Evolutionary conservation across 1,140 invertebrate genomes (phyloP).

Genomic region (Eurosta solidaginis): DNA sequence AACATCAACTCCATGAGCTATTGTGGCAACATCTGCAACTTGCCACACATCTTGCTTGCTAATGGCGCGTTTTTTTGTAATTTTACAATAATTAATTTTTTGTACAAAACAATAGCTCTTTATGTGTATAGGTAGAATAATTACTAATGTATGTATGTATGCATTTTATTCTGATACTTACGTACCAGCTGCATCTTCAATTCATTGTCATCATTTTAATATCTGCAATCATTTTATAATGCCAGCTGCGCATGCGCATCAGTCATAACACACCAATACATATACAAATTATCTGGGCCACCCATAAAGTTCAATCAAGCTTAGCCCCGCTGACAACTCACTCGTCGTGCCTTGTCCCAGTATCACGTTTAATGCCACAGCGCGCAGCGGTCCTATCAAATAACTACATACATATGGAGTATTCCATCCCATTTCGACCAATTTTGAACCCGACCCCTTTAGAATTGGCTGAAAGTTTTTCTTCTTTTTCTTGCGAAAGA

Average conservation of each 20-base stretch:
- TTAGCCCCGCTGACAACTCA: neutral
- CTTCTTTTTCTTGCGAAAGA: no score
- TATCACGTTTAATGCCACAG: neutral
- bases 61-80: neutral
- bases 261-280: neutral
- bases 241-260: constrained; percentile 23
- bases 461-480: no score
- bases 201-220: constrained; percentile 37
- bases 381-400: no score
- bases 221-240: constrained; percentile 34
- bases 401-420: no score
- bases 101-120: neutral
- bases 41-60: neutral
- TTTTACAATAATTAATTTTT: neutral
- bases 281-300: no score
- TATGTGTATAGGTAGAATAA: neutral
- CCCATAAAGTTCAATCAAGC: constrained; percentile 35
- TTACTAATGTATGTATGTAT: neutral
- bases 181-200: constrained; percentile 17
- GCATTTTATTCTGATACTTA: neutral
- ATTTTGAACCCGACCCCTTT: no score
- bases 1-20: neutral
- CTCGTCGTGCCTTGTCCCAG: neutral
- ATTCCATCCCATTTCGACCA: no score
- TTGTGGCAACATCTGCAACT: neutral